These are phyloP conservation scores for Drosophila acutilabella DNA, from an alignment of 2,888 invertebrate genomes.

Conservation along the genomic window DNA sequence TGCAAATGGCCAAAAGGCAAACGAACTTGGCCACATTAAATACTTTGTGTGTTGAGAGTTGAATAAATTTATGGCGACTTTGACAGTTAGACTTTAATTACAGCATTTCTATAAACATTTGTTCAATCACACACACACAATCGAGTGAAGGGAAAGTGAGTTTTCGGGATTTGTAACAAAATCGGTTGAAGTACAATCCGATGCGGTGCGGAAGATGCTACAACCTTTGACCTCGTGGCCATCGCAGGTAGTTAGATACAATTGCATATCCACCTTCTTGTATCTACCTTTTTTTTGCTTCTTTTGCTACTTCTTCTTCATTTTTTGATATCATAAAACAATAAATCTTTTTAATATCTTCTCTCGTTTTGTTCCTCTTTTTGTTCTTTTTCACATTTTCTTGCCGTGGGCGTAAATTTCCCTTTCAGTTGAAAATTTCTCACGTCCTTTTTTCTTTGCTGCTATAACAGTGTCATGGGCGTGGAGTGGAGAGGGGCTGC, in stretches of 20 bases:
- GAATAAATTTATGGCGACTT: conserved; percentile 58
- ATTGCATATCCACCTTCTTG: conserved; percentile 50
- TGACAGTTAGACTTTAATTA: conserved; percentile 76
- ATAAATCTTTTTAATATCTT: conserved; percentile 78
- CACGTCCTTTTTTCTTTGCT: conserved; percentile 62
- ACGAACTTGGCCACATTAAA: conserved; percentile 32
- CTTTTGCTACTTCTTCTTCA: not conserved
- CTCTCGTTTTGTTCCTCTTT: conserved; percentile 37
- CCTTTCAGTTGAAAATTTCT: conserved; percentile 64
- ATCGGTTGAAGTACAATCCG: conserved; percentile 6
- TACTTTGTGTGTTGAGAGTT: conserved; percentile 14
- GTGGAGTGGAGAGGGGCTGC: conserved; percentile 3
- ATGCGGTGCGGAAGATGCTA: conserved; percentile 18
- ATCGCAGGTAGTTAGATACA: conserved; percentile 36
- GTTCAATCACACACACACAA: conserved; percentile 1
- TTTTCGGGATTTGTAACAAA: not conserved
- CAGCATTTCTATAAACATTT: conserved; percentile 63
- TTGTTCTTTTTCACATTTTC: conserved; percentile 43
- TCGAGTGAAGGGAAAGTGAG: conserved; percentile 38
- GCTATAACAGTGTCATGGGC: conserved; percentile 4
- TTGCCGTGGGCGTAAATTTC: conserved; percentile 68
- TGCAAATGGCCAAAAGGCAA: conserved; percentile 46
- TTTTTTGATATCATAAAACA: conserved; percentile 69
- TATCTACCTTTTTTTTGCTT: conserved; percentile 36
- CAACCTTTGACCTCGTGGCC: conserved; percentile 48